These are phyloP conservation scores for Salpingus planirostris DNA, from an alignment of 2,888 invertebrate species.

Conservation along the genomic window DNA sequence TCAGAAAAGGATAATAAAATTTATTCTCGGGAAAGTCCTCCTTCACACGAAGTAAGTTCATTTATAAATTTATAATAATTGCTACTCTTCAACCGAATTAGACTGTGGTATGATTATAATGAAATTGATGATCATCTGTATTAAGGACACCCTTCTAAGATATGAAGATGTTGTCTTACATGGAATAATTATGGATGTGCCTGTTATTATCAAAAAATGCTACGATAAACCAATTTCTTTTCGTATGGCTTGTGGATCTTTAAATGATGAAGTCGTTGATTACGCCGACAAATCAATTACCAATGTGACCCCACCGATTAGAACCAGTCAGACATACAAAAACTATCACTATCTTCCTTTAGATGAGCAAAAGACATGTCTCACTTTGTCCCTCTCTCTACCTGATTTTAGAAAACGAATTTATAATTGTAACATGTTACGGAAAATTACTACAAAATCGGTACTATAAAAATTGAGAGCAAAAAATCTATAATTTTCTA, in stretches of 20 bases:
- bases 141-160: constrained; percentile 46
- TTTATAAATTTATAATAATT: neutral
- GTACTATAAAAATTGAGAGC: constrained; percentile 42
- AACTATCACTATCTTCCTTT: constrained; percentile 32
- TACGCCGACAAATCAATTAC: constrained; percentile 3
- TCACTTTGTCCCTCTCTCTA: constrained; percentile 52
- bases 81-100: neutral
- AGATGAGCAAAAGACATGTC: constrained; percentile 55
- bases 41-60: neutral
- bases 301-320: constrained; percentile 17
- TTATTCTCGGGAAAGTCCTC: no score
- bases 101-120: neutral
- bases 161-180: constrained; percentile 57
- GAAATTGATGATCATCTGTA: constrained; percentile 19
- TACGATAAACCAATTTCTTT: constrained; percentile 51
- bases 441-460: constrained; percentile 50
- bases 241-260: constrained; percentile 56
- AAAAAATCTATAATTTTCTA: no score
- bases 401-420: constrained; percentile 61
- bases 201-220: constrained; percentile 54
- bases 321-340: constrained; percentile 23
- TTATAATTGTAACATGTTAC: constrained; percentile 58
- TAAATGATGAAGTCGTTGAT: constrained; percentile 27
- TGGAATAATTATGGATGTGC: constrained; percentile 56
- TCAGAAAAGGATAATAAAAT: no score